Evolutionary conservation across 92 coral and sea anemone genomes (phyloP), one percentile per base, ranked within the genome.

Genomic region (Heteractis magnifica): DNA sequence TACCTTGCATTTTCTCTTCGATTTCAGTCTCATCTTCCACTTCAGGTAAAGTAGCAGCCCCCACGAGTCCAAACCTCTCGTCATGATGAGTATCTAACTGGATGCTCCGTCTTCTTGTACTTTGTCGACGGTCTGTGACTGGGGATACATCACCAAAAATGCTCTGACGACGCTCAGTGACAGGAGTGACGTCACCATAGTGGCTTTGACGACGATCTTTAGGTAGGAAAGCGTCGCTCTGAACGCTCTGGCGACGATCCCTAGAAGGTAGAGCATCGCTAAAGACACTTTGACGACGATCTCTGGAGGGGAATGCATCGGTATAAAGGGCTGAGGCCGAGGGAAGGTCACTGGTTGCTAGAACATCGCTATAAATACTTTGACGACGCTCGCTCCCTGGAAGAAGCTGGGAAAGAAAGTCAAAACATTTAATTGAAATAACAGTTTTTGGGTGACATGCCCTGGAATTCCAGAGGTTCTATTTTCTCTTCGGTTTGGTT

Each of bases 71-170:
- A 53, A 76, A 3, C 21, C 65, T 34, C 44, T 65, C 79, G 44
- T 89, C 94, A 8, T 92, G 73, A 6, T 87, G 82, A 23, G 85
- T 60, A 26, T 88, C 88, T 56, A 91, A 71, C 19, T 91, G 83
- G 14, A 91, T 77, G 13, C 92, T 51, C 44, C 92, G 94, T 11
- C 90, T 81, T 68, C 80, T 85, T 53, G 80, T 85, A 72, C 87
- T 79, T 65, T 80, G 91, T 44, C 88, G 72, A 7, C 83, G 83
- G 48, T 80, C 83, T 4, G 51, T 18, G 49, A 62, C 70, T 10
- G 75, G 23, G 16, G 60, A 49, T 51, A 62, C 23, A 11, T 59
- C 53, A 21, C 83, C 52, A 80, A 10, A 19, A 19, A 59, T 15
- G 13, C 51, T 71, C 62, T 52, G 81, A 15, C n/a, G 62, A 23